A percentile compares a stretch with the other conserved stretches of the same genome.
These are phyloP conservation scores for Thryonomys swinderianus DNA, from an alignment of 2,113 vertebrate genomes.

Conservation along the genomic window DNA sequence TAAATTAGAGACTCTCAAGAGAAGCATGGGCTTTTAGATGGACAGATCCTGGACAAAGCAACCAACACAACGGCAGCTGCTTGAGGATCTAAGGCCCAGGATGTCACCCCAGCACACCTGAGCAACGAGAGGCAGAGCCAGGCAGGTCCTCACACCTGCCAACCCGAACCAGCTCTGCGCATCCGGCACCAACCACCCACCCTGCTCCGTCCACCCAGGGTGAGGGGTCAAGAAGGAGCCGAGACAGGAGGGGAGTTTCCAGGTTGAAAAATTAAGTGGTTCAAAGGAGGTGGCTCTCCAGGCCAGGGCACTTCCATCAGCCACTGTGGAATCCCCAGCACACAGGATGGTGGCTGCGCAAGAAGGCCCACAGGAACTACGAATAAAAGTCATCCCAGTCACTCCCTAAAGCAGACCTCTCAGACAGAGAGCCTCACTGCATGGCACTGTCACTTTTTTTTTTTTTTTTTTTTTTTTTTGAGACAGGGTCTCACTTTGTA, in stretches of 20 bases:
- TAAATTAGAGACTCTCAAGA: neutral
- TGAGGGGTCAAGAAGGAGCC: neutral
- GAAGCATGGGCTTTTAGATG: neutral
- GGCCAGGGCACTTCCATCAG: neutral
- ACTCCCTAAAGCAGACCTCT: neutral
- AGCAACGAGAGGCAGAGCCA: neutral
- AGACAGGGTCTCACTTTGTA: too few species aligned
- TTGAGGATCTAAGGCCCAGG: neutral
- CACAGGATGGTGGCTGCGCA: neutral
- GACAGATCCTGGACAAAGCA: neutral
- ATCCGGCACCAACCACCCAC: neutral
- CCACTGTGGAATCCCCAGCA: neutral
- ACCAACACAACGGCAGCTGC: neutral
- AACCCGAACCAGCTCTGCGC: neutral
- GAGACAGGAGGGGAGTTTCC: neutral
- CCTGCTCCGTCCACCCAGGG: neutral
- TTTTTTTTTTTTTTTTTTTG: too few species aligned
- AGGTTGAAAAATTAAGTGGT: neutral
- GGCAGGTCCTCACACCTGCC: fast-evolving
- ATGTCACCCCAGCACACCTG: fast-evolving
- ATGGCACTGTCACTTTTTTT: slow-evolving; percentile 19
- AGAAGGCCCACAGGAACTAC: neutral
- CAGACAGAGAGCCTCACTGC: neutral
- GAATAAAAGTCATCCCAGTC: neutral
- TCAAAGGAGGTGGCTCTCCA: neutral